Base-by-base conservation (phyloP, 1,140 invertebrate species). In the Calephelis nemesis region DNA sequence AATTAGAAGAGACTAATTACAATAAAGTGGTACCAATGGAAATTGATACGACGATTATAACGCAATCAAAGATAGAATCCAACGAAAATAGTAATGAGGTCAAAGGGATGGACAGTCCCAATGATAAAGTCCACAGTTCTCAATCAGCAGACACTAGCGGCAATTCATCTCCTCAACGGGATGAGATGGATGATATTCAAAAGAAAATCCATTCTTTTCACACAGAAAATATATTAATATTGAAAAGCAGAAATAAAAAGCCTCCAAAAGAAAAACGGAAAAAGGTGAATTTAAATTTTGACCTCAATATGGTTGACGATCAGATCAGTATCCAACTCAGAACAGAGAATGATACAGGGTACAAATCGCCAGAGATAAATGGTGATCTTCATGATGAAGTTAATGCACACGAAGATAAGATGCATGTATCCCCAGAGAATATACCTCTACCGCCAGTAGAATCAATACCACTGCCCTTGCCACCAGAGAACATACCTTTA, bases 221-320 rank as follows among this genome's bases (percentile, higher is more conserved):
- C 74, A 93, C 92, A 1, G 93, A 93, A 70, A 94, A 94, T 72
- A 93, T 94, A 71, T 87, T 90, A 19, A 93, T 93, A 62, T 71
- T 94, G 47, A 93, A 94, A 73, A 93, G 93, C 10, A 88, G 93
- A 64, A 94, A 94, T 63, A 94, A 93, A 64, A 94, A 94, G 72
- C 88, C 87, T 69, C 89, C 88, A 1, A 92, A 92, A 70, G 92
- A 92, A 58, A 92, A 92, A 74, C 82, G 92, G 62, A 92, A 92
- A 82, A 92, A 92, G 74, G 92, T 92, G 4, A 92, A 92, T 70
- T 74, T 92, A 9, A 92, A 92, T 70, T 92, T 92, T 62, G 92
- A 92, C 73, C 81, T 92, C 9, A 91, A 90, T 72, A 92, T 92
- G 83, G 87, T 92, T n/a, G 90, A 90, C 49, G 90, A 92, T 78